Percentiles rank a stretch among this genome's conserved stretches.
These are phyloP conservation scores for Hoplias malabaricus DNA, from an alignment of 2,113 vertebrate genomes.

Conservation along the genomic window DNA sequence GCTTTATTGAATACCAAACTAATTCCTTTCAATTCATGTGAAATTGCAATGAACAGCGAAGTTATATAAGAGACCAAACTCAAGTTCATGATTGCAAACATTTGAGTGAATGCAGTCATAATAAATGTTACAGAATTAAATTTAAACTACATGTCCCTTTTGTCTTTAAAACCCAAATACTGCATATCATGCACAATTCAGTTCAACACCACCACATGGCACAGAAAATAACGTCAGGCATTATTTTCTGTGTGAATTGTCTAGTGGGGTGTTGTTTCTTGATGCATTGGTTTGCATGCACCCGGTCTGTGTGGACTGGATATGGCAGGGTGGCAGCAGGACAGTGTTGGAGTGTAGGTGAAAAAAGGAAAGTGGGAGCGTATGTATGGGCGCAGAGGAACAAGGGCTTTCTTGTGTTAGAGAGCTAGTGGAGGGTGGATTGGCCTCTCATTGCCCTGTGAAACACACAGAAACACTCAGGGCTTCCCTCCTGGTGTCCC, in stretches of 20 bases:
- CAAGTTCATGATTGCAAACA: too few relatives aligned
- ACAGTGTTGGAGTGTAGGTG: background rate
- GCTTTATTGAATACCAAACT: background rate
- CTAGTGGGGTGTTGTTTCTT: conserved; percentile 16
- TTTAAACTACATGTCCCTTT: background rate
- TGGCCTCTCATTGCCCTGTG: conserved; percentile 40
- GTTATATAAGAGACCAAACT: too few relatives aligned
- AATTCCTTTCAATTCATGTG: too few relatives aligned
- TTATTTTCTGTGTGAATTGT: background rate
- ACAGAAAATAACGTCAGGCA: background rate
- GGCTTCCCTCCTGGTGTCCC: conserved; percentile 47
- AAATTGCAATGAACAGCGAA: too few relatives aligned
- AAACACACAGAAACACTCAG: conserved; percentile 47
- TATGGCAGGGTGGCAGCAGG: conserved; percentile 11
- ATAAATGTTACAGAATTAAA: background rate
- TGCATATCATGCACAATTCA: background rate
- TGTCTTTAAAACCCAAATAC: background rate
- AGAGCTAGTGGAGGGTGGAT: background rate
- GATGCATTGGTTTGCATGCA: background rate
- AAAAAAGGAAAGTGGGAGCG: background rate
- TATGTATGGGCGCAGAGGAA: conserved; percentile 9
- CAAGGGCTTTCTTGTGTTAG: conserved; percentile 50
- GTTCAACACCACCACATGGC: background rate
- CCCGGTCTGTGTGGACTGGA: conserved; percentile 5
- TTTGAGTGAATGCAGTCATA: too few relatives aligned